A percentile compares a stretch with the other conserved stretches of the same genome.
Conservation (phyloP, 2,797 vertebrate genomes). For the Luscinia megarhynchos region DNA sequence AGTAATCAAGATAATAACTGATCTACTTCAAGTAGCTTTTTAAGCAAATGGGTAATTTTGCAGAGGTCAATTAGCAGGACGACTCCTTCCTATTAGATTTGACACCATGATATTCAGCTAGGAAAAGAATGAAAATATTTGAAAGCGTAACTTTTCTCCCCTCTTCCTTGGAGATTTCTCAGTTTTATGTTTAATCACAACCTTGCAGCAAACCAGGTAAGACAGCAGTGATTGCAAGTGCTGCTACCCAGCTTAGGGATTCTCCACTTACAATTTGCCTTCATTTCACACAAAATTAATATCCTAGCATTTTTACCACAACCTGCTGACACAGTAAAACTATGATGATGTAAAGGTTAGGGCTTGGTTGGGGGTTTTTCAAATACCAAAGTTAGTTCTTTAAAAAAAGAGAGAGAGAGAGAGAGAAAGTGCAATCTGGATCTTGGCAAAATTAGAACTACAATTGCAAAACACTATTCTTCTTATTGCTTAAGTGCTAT, state of each 20-base stretch:
- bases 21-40: slow-evolving; percentile 10
- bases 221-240: neutral
- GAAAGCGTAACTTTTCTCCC: neutral
- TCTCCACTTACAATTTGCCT: neutral
- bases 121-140: slow-evolving; percentile 20
- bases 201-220: neutral
- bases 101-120: neutral
- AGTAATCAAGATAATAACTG: neutral
- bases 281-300: neutral
- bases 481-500: neutral
- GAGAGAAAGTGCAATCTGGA: neutral
- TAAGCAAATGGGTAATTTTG: slow-evolving; percentile 16
- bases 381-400: neutral
- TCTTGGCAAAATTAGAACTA: neutral
- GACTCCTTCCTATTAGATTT: neutral
- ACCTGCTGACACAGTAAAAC: neutral
- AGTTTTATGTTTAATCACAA: slow-evolving; percentile 15
- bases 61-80: neutral
- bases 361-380: neutral
- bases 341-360: neutral
- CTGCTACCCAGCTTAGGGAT: neutral
- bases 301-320: neutral
- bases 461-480: neutral
- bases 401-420: no score
- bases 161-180: slow-evolving; percentile 27